Base-by-base conservation (phyloP, 1,140 invertebrate genomes). In the Drosophila willistoni region DNA sequence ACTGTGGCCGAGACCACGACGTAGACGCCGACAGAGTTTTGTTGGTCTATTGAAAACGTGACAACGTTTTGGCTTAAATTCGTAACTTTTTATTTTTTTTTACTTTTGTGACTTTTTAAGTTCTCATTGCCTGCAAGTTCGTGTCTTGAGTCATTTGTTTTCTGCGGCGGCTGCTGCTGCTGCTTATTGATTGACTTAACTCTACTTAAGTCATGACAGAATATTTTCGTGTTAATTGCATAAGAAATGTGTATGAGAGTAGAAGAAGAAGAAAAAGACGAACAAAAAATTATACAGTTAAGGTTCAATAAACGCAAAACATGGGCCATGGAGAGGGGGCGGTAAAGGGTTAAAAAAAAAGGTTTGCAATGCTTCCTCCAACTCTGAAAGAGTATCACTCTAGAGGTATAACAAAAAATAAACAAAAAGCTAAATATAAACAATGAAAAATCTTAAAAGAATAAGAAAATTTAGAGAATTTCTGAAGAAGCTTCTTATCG, bases 101-200 rank as follows among this genome's bases (percentile, higher is more conserved):
- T 69, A 33, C 47, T 59, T 25, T 62, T 59, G n/a, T 55, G 19
- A 7, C 63, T 60, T 39, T 39, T 39, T 69, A 6, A 29, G 25
- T 34, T 67, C 60, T 29, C 34, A 47, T 70, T 73, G 61, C 68
- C 64, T 64, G 41, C 51, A 62, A 71, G 84, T 87, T 87, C 85
- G 84, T 87, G 84, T 60, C 80, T 84, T 87, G 79, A 87, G 84
- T 87, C 84, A 90, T 89, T 79, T 73, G 84, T 75, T 80, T 86
- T 74, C 63, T 54, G 44, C 44, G 9, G 17, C 44, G 5, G 44
- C 44, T 47, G 14, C 44, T 47, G 44, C 44, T 51, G 44, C 14
- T 41, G 72, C 64, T 67, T 41, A 22, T n/a, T 39, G 57, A 33
- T 44, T 19, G 39, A 71, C 36, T 54, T 56, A 33, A 36, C 22